Evolutionary conservation across 2,888 invertebrate species (phyloP).

Genomic region (Tholera decimalis): DNA sequence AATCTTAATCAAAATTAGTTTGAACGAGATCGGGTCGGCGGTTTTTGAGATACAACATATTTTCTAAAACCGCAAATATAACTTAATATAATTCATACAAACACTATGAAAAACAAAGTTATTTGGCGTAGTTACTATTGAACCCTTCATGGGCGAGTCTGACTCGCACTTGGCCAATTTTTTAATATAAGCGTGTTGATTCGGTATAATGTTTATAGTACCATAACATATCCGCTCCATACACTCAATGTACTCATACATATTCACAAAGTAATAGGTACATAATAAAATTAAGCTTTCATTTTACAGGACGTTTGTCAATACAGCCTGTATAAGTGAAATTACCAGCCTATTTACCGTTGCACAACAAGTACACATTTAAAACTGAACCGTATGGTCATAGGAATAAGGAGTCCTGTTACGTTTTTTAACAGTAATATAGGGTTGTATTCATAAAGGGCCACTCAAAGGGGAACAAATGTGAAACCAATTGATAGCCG

Average conservation of each 20-base stretch:
- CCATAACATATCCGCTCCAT: neutral
- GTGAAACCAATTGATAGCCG: constrained; percentile 64
- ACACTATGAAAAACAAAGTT: too few species aligned
- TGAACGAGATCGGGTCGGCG: too few species aligned
- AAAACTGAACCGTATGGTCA: constrained; percentile 16
- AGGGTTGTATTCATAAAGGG: constrained; percentile 39
- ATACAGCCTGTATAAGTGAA: constrained; percentile 55
- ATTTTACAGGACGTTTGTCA: constrained; percentile 77
- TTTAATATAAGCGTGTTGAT: too few species aligned
- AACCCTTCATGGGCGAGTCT: too few species aligned
- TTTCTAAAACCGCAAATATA: too few species aligned
- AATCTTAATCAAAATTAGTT: too few species aligned
- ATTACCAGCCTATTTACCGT: constrained; percentile 30
- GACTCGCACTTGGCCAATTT: too few species aligned
- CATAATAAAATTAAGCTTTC: constrained; percentile 80
- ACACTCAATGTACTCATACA: constrained; percentile 32
- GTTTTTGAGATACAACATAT: too few species aligned
- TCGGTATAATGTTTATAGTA: neutral
- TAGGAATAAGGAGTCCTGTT: neutral
- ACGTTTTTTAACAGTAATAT: neutral
- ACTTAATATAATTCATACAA: too few species aligned
- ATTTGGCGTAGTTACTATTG: too few species aligned
- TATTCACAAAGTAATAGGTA: constrained; percentile 69
- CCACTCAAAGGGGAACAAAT: constrained; percentile 62
- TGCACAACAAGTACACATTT: neutral